Percentiles rank a stretch among this genome's conserved stretches.
phyloP scores from a whole-genome alignment of 2,797 vertebrate species.

The Erithacus rubecula region DNA sequence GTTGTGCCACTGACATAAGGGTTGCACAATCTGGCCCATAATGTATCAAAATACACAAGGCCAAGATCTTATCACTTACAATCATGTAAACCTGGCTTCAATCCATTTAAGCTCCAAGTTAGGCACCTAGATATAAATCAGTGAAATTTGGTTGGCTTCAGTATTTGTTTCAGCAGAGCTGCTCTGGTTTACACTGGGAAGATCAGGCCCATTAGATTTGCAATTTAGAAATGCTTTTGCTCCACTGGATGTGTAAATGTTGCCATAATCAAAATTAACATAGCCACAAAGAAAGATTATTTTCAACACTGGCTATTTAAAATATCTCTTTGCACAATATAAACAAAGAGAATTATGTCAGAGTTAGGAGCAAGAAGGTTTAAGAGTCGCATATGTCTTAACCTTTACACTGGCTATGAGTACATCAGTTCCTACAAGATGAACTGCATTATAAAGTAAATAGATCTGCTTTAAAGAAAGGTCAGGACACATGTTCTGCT shows the following conservation, averaged over 20 bases:
- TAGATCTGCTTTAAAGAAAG: conserved; percentile 91
- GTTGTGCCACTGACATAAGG: conserved; percentile 34
- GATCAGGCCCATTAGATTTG: conserved; percentile 43
- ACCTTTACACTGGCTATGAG: conserved; percentile 89
- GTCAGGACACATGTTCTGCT: conserved; percentile 94
- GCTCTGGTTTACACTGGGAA: conserved; percentile 24
- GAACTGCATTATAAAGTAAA: conserved; percentile 94
- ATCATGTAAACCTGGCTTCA: conserved; percentile 49
- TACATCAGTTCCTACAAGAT: conserved; percentile 85
- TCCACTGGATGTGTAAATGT: conserved; percentile 10
- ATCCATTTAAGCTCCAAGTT: conserved; percentile 33
- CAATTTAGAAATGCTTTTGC: conserved; percentile 25
- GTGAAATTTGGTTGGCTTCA: not conserved
- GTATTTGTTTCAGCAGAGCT: conserved; percentile 25
- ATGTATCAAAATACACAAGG: conserved; percentile 33
- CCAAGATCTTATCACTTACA: conserved; percentile 46
- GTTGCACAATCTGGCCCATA: conserved; percentile 38
- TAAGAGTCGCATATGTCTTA: conserved; percentile 83
- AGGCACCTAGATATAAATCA: conserved; percentile 49
- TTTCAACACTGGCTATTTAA: conserved; percentile 23
- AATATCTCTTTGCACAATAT: conserved; percentile 24
- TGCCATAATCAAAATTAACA: conserved; percentile 6
- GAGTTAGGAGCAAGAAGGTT: conserved; percentile 70
- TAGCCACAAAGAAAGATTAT: conserved; percentile 24
- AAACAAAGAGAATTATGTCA: conserved; percentile 25